Percentiles rank a stretch among this genome's conserved stretches.
Conservation (phyloP, 2,888 invertebrate genomes). For the Orthonevra nobilis region DNA sequence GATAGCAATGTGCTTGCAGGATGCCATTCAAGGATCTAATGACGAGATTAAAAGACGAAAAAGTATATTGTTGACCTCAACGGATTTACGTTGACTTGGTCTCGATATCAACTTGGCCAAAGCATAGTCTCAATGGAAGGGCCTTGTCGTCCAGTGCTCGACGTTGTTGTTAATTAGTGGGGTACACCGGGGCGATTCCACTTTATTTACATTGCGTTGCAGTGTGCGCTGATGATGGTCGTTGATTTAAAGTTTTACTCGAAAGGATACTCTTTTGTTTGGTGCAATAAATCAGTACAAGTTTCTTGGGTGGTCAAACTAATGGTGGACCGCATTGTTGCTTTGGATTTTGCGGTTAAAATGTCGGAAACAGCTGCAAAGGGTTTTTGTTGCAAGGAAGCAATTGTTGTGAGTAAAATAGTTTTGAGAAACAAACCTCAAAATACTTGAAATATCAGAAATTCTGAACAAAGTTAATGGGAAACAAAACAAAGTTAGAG, state of each 20-base stretch:
- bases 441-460: too few relatives aligned
- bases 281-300: slow-evolving; percentile 32
- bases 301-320: too few relatives aligned
- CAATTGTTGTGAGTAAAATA: slow-evolving; percentile 1
- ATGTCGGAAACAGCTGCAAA: slow-evolving; percentile 11
- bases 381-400: slow-evolving; percentile 1
- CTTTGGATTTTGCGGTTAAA: background rate
- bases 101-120: slow-evolving; percentile 3
- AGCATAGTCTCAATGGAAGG: too few relatives aligned
- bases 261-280: slow-evolving; percentile 12
- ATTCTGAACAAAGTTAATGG: too few relatives aligned
- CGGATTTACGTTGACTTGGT: slow-evolving; percentile 1
- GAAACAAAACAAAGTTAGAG: too few relatives aligned
- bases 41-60: slow-evolving; percentile 2
- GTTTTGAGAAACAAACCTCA: too few relatives aligned
- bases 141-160: background rate
- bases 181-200: background rate
- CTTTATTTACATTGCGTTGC: slow-evolving; percentile 8
- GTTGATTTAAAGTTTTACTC: slow-evolving; percentile 6
- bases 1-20: slow-evolving; percentile 40
- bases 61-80: slow-evolving; percentile 23
- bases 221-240: background rate
- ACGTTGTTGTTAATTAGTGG: slow-evolving; percentile 31
- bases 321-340: slow-evolving; percentile 39
- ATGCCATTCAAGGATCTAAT: slow-evolving; percentile 31